phyloP scores from a whole-genome alignment of 2,113 vertebrate species.

The Silurus asotus region DNA sequence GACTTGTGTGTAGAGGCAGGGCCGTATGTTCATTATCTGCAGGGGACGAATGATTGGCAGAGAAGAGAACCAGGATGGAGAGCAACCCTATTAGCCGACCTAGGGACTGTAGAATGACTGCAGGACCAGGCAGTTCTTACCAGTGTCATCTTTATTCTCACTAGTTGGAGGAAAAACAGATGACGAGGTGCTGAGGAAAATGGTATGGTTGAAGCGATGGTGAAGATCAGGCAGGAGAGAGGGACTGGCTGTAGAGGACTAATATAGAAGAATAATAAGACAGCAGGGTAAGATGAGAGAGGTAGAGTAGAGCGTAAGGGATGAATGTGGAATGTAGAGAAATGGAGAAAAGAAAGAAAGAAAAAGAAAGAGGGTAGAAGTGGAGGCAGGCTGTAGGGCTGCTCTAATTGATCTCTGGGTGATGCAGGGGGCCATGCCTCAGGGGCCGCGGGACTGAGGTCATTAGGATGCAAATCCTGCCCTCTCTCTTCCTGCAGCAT shows the following conservation, averaged over 20 bases:
- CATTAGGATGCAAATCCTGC: conserved; percentile 78
- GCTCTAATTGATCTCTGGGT: conserved; percentile 79
- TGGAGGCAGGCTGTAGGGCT: conserved; percentile 47
- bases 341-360: conserved; percentile 43
- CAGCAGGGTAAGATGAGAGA: conserved; percentile 22
- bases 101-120: conserved; percentile 14
- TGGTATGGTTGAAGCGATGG: neutral
- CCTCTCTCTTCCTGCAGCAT: conserved; percentile 55
- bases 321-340: conserved; percentile 46
- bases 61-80: neutral
- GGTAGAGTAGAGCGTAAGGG: neutral
- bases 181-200: conserved; percentile 8
- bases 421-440: conserved; percentile 71
- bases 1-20: conserved; percentile 37
- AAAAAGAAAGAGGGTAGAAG: conserved; percentile 28
- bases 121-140: conserved; percentile 20
- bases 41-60: conserved; percentile 40
- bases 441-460: conserved; percentile 71
- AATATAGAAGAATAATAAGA: conserved; percentile 23
- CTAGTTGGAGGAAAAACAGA: neutral
- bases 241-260: conserved; percentile 4
- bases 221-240: neutral
- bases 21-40: neutral
- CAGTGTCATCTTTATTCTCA: conserved; percentile 14
- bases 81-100: conserved; percentile 31